Conservation (phyloP, 2,113 vertebrate genomes). For the Prinia subflava region DNA sequence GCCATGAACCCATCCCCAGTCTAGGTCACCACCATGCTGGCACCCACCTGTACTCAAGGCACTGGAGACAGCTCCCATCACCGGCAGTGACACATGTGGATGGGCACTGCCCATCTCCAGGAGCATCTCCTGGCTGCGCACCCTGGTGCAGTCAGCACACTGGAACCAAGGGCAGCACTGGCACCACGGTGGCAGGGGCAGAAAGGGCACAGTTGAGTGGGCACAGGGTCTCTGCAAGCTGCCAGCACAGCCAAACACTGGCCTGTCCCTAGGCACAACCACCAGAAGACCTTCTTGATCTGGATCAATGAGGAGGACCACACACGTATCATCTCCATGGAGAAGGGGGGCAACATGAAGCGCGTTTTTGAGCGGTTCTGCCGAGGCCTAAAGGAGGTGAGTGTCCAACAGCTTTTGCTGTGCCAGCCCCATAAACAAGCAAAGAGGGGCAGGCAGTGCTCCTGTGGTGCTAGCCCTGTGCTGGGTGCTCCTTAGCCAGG, state of each 20-base stretch:
- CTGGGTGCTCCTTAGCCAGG: accelerated
- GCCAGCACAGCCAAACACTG: not conserved
- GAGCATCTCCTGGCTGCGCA: not conserved
- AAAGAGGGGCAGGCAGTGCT: not conserved
- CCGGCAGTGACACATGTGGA: accelerated
- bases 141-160: not conserved
- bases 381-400: slow-evolving; percentile 88
- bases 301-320: slow-evolving; percentile 87
- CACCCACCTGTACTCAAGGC: accelerated
- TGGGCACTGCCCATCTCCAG: not conserved
- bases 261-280: slow-evolving; percentile 77
- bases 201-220: not conserved
- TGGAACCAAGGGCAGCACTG: not conserved
- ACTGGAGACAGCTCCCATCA: not conserved
- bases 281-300: slow-evolving; percentile 83
- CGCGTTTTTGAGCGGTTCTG: slow-evolving; percentile 96
- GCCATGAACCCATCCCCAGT: not conserved
- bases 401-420: not conserved
- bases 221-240: not conserved
- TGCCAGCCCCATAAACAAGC: not conserved
- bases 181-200: not conserved
- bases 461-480: not conserved
- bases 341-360: slow-evolving; percentile 95
- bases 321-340: slow-evolving; percentile 84
- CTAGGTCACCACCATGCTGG: not conserved